Evolutionary conservation across 2,888 invertebrate genomes (phyloP).

Genomic region (Pseudanteris insignis): DNA sequence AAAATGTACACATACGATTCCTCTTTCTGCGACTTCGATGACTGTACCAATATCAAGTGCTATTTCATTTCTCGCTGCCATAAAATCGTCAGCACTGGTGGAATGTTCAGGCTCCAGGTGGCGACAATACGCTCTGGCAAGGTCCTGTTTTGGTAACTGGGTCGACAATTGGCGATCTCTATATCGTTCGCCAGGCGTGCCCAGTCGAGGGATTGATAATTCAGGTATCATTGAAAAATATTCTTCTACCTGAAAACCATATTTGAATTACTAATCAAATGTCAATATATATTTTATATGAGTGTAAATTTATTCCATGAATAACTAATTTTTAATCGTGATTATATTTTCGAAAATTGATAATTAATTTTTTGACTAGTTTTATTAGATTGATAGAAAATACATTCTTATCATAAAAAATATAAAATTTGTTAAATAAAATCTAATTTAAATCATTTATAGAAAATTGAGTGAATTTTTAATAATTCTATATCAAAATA

Average conservation of each 20-base stretch:
- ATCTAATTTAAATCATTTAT: no score
- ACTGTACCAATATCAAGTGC: slow-evolving; percentile 89
- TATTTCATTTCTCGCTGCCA: slow-evolving; percentile 92
- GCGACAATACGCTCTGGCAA: slow-evolving; percentile 87
- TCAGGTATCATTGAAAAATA: slow-evolving; percentile 89
- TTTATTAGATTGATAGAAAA: no score
- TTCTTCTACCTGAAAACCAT: slow-evolving; percentile 86
- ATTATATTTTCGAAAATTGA: no score
- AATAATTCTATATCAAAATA: no score
- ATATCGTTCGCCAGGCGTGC: slow-evolving; percentile 82
- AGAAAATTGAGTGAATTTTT: no score
- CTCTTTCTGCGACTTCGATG: slow-evolving; percentile 59
- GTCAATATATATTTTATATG: no score
- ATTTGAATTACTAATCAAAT: no score
- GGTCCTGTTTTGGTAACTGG: slow-evolving; percentile 94
- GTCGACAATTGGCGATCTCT: slow-evolving; percentile 83
- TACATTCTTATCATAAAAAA: no score
- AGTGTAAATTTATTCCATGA: no score
- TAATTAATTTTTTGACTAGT: no score
- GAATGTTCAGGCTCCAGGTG: slow-evolving; percentile 82
- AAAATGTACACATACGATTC: slow-evolving; percentile 52
- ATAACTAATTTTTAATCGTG: no score
- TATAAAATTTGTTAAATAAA: no score
- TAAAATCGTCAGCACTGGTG: slow-evolving; percentile 91
- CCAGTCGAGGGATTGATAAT: slow-evolving; percentile 74